These are phyloP conservation scores for Ypsolopha sequella DNA, from an alignment of 2,888 invertebrate species.

Conservation along the genomic window DNA sequence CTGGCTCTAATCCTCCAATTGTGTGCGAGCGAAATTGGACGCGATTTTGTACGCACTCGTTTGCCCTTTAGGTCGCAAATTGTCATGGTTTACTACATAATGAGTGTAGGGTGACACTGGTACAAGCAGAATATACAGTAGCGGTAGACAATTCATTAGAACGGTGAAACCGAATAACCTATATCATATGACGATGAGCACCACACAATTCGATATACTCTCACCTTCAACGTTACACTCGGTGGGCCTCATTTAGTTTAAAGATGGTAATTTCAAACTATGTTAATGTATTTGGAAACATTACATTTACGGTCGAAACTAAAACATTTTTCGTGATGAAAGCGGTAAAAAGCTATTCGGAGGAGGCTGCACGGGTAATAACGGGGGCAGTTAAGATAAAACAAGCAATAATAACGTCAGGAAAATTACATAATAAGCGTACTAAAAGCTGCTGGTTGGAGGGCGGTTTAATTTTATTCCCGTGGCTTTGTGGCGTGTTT, in stretches of 20 bases:
- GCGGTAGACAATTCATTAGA: conserved; percentile 10
- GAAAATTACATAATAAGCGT: conserved; percentile 8
- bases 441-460: conserved; percentile 4
- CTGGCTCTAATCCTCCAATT: conserved; percentile 55
- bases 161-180: background rate
- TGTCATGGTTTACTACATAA: conserved; percentile 48
- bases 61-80: conserved; percentile 45
- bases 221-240: conserved; percentile 31
- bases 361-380: conserved; percentile 4
- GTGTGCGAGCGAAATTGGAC: conserved; percentile 56
- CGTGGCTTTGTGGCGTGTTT: conserved; percentile 35
- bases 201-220: conserved; percentile 49
- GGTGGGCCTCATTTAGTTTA: background rate
- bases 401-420: conserved; percentile 7
- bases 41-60: conserved; percentile 47
- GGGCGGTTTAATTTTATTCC: conserved; percentile 44
- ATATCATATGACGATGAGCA: conserved; percentile 17
- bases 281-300: conserved; percentile 2
- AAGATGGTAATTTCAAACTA: background rate
- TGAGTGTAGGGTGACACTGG: conserved; percentile 33
- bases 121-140: conserved; percentile 20
- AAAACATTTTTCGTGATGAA: background rate
- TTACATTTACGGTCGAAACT: conserved; percentile 3
- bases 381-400: conserved; percentile 9
- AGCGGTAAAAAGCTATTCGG: background rate